A percentile compares a stretch with the other conserved stretches of the same genome.
Conservation (phyloP, 2,113 vertebrate genomes). For the Bothrops jararaca region DNA sequence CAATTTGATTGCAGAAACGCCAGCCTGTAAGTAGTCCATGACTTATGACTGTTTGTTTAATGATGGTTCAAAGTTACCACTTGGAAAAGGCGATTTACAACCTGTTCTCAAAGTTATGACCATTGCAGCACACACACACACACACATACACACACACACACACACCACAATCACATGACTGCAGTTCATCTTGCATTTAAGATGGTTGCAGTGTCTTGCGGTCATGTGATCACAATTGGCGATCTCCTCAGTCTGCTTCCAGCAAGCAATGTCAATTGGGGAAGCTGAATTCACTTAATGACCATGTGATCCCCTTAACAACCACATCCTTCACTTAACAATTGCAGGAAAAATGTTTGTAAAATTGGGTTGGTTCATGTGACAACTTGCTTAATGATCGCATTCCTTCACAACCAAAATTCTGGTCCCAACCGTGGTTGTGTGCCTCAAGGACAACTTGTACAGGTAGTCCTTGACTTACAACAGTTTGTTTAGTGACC, state of each 20-base stretch:
- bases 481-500: no score
- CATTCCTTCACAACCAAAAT: neutral
- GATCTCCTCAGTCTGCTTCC: neutral
- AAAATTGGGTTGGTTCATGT: neutral
- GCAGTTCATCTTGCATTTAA: neutral
- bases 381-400: neutral
- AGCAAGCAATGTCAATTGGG: neutral
- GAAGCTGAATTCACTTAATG: neutral
- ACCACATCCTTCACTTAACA: neutral
- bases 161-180: neutral
- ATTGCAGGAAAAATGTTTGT: neutral
- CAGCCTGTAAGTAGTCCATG: neutral
- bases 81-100: neutral
- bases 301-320: neutral
- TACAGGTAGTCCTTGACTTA: neutral
- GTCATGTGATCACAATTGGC: neutral
- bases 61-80: neutral
- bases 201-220: neutral
- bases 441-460: neutral
- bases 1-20: slow-evolving; percentile 22
- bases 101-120: neutral
- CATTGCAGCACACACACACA: neutral
- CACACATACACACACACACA: no score
- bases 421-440: neutral
- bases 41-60: neutral